Evolutionary conservation across 1,140 invertebrate species (phyloP), one percentile per base, ranked within the genome.

Genomic region (Dufourea novaeangliae): DNA sequence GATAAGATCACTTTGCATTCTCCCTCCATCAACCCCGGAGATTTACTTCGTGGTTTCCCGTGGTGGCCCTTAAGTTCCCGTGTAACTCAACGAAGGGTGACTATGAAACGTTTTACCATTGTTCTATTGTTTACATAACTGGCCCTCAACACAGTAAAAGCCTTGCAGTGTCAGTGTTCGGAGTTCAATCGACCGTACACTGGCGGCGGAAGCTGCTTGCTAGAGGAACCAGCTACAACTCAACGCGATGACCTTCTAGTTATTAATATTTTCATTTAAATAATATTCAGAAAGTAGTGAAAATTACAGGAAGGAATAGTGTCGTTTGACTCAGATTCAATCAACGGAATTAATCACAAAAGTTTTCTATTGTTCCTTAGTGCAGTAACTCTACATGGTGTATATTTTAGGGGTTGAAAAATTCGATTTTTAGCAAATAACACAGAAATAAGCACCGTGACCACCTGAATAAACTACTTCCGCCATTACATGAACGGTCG

Each of bases 1-100:
- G 84, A 88, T 91, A 89, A 89, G 89, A 88, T 90, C 88, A 91
- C 87, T 89, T 88, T 85, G 75, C 84, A 80, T 79, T 87, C 80
- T 80, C 76, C 74, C 68, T 87, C 44, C 61, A 80, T 67, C 73
- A 57, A 37, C 64, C 46, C 66, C 66, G 62, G 57, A 74, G 44
- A 66, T 71, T 70, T 25, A 39, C 52, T 52, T 66, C 44, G 68
- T n/a, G 63, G 50, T 6, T 2, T 7, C 57, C 70, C 39, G 46
- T 44, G 39, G 59, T 72, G 69, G 64, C 78, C 37, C 82, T 81
- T 74, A 69, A 81, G 59, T 59, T 50, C 57, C 44, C 27, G 20
- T 27, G 39, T 41, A 7, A 41, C 52, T 61, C 22, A 17, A 20
- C 6, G 20, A 11, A 25, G 20, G 32, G 3, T 54, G 61, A 17